Base-by-base conservation (phyloP, 2,888 invertebrate species). In the Drosophila colorata region DNA sequence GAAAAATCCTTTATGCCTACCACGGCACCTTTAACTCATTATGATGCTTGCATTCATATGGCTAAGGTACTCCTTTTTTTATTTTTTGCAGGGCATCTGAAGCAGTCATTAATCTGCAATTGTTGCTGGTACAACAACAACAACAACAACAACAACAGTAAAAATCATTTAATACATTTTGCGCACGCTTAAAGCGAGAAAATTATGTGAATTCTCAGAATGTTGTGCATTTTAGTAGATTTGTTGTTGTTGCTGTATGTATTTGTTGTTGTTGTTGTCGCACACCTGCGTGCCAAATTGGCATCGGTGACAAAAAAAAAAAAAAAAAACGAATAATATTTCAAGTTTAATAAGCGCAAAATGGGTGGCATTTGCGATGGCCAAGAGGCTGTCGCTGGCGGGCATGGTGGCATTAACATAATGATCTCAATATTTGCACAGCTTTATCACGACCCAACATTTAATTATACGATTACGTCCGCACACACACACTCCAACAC, bases 391-490 rank as follows among this genome's bases (percentile, higher is more conserved):
- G 47, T 9, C 20, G 78, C 69, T 78, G 51, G 61, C 65, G 77
- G 78, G 79, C 83, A 47, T 48, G n/a, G 46, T 41, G 48, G 69
- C 60, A 85, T 85, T 87, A 86, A 69, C 88, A 87, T 86, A 86
- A 87, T 87, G 88, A 87, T 86, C 86, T 87, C 88, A 87, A 86
- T 86, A 87, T 86, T 86, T 86, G 80, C 74, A 82, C 87, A 73
- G 78, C 80, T 82, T 78, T 87, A 85, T 85, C 85, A 85, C 85
- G 85, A 85, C 69, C 67, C 57, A 65, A 59, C 66, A 70, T 82
- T 87, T 85, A 85, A 85, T 85, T 87, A 82, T 73, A 79, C 76
- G 44, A 58, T 43, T 59, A 47, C 68, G 59, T 72, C 70, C 31
- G 11, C 11, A 31, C 2, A 33, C 33, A 33, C 33, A 13, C 33